Conservation (phyloP, 2,113 vertebrate genomes). For the Ancistrus triradiatus region DNA sequence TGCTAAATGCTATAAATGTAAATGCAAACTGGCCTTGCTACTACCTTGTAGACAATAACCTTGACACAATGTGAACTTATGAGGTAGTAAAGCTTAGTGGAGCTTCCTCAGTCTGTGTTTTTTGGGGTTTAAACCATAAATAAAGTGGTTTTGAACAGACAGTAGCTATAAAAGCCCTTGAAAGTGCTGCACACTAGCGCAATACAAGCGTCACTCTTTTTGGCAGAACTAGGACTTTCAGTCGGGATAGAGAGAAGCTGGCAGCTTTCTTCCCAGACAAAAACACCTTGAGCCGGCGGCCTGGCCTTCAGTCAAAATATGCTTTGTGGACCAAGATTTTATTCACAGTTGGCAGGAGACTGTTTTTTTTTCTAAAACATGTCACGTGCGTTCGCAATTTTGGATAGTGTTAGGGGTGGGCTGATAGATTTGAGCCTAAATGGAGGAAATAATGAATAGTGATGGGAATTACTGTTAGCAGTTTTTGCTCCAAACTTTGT, state of each 20-base stretch:
- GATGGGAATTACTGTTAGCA: conserved; percentile 9
- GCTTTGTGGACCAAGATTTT: conserved; percentile 54
- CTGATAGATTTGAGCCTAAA: conserved; percentile 36
- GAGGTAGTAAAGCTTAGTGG: conserved; percentile 18
- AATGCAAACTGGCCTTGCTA: no score
- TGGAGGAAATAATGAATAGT: conserved; percentile 21
- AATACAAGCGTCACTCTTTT: conserved; percentile 63
- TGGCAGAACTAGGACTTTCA: conserved; percentile 50
- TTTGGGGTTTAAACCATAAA: conserved; percentile 53
- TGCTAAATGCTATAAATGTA: no score
- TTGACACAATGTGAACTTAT: conserved; percentile 5
- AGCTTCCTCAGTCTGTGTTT: conserved; percentile 40
- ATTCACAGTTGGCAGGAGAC: conserved; percentile 56
- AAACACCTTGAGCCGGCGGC: conserved; percentile 65
- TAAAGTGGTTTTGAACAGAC: conserved; percentile 55
- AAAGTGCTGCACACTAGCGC: conserved; percentile 63
- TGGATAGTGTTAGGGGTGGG: conserved; percentile 58
- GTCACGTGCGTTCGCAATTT: conserved; percentile 63
- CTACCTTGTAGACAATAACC: no score
- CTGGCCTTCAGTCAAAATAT: conserved; percentile 61
- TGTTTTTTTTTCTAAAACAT: conserved; percentile 72
- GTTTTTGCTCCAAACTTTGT: conserved; percentile 12
- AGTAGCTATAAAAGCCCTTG: conserved; percentile 57
- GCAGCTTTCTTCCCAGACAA: conserved; percentile 65
- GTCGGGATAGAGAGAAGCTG: conserved; percentile 48